Evolutionary conservation across 1,140 invertebrate species (phyloP), one percentile per base, ranked within the genome.

Genomic region (Delia radicum): DNA sequence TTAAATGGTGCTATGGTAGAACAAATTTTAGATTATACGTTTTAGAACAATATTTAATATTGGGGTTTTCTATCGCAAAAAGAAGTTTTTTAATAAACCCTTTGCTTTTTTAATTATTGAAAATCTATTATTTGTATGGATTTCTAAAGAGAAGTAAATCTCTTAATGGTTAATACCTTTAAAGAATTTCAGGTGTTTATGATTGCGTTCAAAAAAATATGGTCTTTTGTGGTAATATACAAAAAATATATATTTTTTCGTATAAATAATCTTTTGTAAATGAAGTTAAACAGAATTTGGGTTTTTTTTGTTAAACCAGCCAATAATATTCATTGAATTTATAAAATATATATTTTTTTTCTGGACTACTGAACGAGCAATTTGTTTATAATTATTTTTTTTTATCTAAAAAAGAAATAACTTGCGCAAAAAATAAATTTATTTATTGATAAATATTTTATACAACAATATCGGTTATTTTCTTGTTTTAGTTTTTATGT

Each of bases 381-480:
- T 55, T 55, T 55, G 48, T 55, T 55, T 24, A 21, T 55, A 55
- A 55, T 21, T 33, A 33, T 33, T 33, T 33, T 33, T 4, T 33
- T 33, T 33, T 33, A 5, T 33, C 10, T 33, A 48, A 48, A 48
- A 48, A 55, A 55, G 12, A 37, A 37, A 37, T 37, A 55, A 18
- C 48, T 67, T 29, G 3, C 13, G 18, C 37, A 67, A 67, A 31
- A 67, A n/a, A n/a, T n/a, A n/a, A n/a, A n/a, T n/a, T n/a, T 67
- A 67, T 67, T 31, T 31, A 31, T 31, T 67, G 63, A 67, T 67
- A 67, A 67, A 67, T 67, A 67, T 67, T 67, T 67, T 67, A 67
- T 67, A 67, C 29, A 67, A 67, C 63, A 67, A 67, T 67, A 67
- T 67, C 33, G 63, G 48, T 55, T 55, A 55, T 55, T 55, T 55